These are phyloP conservation scores for Thera britannica DNA, from an alignment of 2,888 invertebrate species.

Conservation along the genomic window DNA sequence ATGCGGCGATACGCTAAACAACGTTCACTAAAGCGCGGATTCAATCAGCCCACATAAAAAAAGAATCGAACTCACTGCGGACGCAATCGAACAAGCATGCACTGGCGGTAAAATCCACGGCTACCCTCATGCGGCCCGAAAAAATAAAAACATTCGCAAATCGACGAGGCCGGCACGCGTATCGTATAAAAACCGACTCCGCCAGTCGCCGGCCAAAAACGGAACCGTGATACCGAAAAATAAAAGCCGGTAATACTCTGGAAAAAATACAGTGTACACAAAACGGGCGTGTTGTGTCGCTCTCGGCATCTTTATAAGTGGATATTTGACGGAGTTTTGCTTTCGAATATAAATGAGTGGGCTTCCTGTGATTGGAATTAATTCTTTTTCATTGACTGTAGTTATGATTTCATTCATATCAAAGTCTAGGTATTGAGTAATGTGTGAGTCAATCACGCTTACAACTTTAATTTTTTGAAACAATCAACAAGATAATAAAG, in stretches of 20 bases:
- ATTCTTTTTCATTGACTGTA: not conserved
- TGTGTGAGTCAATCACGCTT: no score
- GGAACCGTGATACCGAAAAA: slow-evolving; percentile 84
- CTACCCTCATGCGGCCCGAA: slow-evolving; percentile 73
- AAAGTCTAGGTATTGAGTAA: no score
- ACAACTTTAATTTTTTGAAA: no score
- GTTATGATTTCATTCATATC: not conserved
- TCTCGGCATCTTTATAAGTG: slow-evolving; percentile 72
- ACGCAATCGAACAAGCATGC: slow-evolving; percentile 78
- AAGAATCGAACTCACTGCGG: slow-evolving; percentile 67
- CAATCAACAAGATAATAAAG: no score
- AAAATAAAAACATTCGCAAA: slow-evolving; percentile 79
- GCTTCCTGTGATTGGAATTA: slow-evolving; percentile 4
- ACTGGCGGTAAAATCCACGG: slow-evolving; percentile 74
- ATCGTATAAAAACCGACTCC: slow-evolving; percentile 80
- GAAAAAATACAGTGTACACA: slow-evolving; percentile 76
- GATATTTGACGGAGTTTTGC: slow-evolving; percentile 40
- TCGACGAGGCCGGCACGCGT: slow-evolving; percentile 71
- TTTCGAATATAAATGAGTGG: slow-evolving; percentile 41
- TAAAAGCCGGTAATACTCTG: slow-evolving; percentile 78
- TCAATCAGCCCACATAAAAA: slow-evolving; percentile 77
- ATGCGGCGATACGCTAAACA: slow-evolving; percentile 73
- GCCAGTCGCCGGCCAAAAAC: slow-evolving; percentile 81
- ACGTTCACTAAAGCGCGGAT: slow-evolving; percentile 81
- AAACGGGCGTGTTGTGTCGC: slow-evolving; percentile 55